These are phyloP conservation scores for Rhodeus uyekii DNA, from an alignment of 2,797 vertebrate genomes.

Conservation along the genomic window DNA sequence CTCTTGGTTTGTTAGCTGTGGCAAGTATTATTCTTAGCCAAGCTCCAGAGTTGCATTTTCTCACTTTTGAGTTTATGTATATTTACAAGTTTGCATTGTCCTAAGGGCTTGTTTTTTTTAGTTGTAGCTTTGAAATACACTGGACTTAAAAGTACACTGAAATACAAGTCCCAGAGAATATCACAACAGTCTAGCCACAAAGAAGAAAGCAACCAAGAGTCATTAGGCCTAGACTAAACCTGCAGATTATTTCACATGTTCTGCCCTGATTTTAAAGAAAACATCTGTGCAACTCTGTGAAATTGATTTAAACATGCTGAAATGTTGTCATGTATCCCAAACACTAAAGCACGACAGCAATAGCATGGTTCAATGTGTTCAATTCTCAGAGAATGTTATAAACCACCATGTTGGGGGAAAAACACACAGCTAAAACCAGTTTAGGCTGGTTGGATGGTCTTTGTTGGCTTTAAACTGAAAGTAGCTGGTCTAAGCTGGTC, in stretches of 20 bases:
- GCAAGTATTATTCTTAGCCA: conserved; percentile 62
- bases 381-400: neutral
- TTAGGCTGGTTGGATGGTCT: too few relatives aligned
- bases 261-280: neutral
- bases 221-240: neutral
- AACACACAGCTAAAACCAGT: too few relatives aligned
- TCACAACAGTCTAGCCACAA: neutral
- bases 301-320: neutral
- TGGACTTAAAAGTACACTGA: too few relatives aligned
- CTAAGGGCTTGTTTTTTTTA: neutral
- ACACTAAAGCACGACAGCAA: neutral
- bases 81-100: conserved; percentile 55
- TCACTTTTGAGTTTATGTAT: conserved; percentile 62
- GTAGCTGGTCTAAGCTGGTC: too few relatives aligned
- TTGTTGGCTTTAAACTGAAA: too few relatives aligned
- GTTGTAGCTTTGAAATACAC: conserved; percentile 1
- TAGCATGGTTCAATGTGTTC: neutral
- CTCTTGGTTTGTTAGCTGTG: conserved; percentile 26
- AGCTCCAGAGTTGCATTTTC: conserved; percentile 69
- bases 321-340: neutral
- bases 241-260: neutral
- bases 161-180: neutral
- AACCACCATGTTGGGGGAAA: too few relatives aligned
- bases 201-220: neutral
- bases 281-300: neutral